Percentiles rank a stretch among this genome's conserved stretches.
Conservation (phyloP, 2,797 vertebrate species). For the Enteromius argenteus region DNA sequence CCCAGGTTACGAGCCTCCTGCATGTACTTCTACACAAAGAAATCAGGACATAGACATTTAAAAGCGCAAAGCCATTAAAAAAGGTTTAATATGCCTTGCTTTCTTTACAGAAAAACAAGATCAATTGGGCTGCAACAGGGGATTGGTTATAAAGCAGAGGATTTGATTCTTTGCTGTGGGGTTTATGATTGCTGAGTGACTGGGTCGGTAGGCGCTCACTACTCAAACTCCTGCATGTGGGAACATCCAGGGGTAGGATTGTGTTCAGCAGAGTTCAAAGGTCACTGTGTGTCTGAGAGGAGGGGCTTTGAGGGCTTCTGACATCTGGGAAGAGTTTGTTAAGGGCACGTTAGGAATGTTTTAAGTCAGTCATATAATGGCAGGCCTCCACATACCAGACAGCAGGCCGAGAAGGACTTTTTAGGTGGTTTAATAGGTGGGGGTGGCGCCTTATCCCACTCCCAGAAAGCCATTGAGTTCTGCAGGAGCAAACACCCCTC, state of each 20-base stretch:
- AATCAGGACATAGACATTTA: slow-evolving; percentile 9
- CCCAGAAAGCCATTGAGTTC: slow-evolving; percentile 94
- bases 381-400: slow-evolving; percentile 89
- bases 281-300: slow-evolving; percentile 27
- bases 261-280: slow-evolving; percentile 32
- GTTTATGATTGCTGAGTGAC: slow-evolving; percentile 3
- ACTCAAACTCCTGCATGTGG: slow-evolving; percentile 13
- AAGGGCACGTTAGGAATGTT: slow-evolving; percentile 43
- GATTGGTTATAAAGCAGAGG: not conserved
- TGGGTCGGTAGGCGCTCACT: not conserved
- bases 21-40: slow-evolving; percentile 81
- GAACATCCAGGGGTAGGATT: slow-evolving; percentile 12
- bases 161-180: not conserved
- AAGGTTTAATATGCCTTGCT: not conserved
- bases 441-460: slow-evolving; percentile 89
- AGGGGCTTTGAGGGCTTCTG: slow-evolving; percentile 7
- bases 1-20: slow-evolving; percentile 87
- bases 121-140: not conserved
- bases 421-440: slow-evolving; percentile 88
- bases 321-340: slow-evolving; percentile 22
- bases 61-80: not conserved
- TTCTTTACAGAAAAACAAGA: not conserved
- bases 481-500: slow-evolving; percentile 86
- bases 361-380: slow-evolving; percentile 44
- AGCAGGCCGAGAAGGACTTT: slow-evolving; percentile 94